These are phyloP conservation scores for Acanthoscelides obtectus DNA, from an alignment of 2,888 invertebrate genomes.

Conservation along the genomic window DNA sequence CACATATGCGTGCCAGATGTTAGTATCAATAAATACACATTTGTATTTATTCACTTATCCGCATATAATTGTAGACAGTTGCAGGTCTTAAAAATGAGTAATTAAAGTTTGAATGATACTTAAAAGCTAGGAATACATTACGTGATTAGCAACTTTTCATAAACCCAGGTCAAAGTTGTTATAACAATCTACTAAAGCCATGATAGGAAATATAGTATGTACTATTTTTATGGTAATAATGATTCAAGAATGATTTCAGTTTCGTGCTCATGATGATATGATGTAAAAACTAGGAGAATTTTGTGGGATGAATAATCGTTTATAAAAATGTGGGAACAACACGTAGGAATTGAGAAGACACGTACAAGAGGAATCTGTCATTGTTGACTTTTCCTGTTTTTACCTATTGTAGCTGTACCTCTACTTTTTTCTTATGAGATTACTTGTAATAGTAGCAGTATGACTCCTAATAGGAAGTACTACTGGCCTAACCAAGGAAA, in stretches of 20 bases:
- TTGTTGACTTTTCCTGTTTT: too few species aligned
- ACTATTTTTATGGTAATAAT: not conserved
- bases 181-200: not conserved
- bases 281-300: too few species aligned
- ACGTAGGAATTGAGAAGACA: too few species aligned
- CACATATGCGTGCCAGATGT: not conserved
- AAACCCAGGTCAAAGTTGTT: not conserved
- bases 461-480: too few species aligned
- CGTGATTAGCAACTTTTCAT: not conserved
- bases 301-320: too few species aligned
- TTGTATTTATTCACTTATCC: not conserved
- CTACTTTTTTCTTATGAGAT: too few species aligned
- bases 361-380: too few species aligned
- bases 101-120: not conserved
- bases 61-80: not conserved
- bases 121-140: not conserved
- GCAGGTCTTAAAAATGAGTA: not conserved
- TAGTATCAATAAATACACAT: not conserved
- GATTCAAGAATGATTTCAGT: slow-evolving; percentile 5
- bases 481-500: too few species aligned
- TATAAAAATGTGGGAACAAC: too few species aligned
- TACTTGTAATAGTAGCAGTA: too few species aligned
- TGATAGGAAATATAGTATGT: not conserved
- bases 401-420: too few species aligned
- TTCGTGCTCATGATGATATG: not conserved